These are phyloP conservation scores for Bombycilla garrulus DNA, from an alignment of 2,113 vertebrate genomes.

Conservation along the genomic window DNA sequence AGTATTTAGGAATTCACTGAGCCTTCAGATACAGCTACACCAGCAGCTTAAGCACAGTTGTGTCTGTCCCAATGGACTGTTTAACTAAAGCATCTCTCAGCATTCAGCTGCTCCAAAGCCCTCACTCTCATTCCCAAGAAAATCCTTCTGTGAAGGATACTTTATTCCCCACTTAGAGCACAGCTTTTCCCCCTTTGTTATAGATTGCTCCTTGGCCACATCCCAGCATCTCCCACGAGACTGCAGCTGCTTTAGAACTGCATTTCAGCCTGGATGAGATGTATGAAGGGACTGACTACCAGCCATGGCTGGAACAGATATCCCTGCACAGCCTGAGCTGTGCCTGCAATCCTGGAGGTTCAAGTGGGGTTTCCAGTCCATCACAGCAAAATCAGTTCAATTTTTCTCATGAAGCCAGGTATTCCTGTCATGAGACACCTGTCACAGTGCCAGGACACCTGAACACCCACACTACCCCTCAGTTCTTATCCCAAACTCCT, in stretches of 20 bases:
- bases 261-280: background rate
- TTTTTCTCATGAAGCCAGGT: background rate
- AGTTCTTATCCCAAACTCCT: background rate
- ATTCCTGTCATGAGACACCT: background rate
- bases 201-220: background rate
- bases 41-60: background rate
- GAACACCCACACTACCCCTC: background rate
- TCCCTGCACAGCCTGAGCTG: background rate
- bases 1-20: background rate
- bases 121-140: background rate
- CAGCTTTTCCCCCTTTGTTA: background rate
- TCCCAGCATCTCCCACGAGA: background rate
- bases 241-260: background rate
- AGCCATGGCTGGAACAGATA: background rate
- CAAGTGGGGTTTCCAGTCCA: background rate
- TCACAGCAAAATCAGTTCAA: accelerated
- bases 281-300: background rate
- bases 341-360: background rate
- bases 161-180: background rate
- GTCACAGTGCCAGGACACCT: background rate
- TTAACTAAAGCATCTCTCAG: background rate
- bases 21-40: background rate
- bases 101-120: background rate
- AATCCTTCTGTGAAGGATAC: background rate
- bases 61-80: background rate